Evolutionary conservation across 2,113 vertebrate genomes (phyloP).

Genomic region (Emydura subglobosa): DNA sequence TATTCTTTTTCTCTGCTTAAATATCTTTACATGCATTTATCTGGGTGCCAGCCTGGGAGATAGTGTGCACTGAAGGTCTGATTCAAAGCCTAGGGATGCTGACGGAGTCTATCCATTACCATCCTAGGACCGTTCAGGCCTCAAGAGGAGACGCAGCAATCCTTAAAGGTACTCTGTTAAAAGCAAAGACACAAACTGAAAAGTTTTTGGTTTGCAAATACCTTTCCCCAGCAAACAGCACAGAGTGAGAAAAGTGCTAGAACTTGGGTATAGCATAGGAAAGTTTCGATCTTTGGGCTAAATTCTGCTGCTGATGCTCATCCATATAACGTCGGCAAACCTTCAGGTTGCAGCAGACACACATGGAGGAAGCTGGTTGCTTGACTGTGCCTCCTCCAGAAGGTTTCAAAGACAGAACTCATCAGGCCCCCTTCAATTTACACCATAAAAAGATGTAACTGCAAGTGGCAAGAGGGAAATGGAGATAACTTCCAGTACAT

Average conservation of each 20-base stretch:
- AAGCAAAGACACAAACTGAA: not conserved
- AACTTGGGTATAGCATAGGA: not conserved
- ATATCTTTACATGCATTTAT: not conserved
- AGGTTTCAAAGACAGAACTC: not conserved
- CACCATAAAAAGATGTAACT: not conserved
- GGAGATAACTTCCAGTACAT: not conserved
- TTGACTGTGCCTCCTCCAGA: not conserved
- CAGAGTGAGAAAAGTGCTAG: not conserved
- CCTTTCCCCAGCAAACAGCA: slow-evolving; percentile 11
- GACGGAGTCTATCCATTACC: not conserved
- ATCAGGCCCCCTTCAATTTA: not conserved
- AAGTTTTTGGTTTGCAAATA: slow-evolving; percentile 20
- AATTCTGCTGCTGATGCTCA: not conserved
- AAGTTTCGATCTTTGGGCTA: not conserved
- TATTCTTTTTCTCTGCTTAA: not conserved
- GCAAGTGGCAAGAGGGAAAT: not conserved
- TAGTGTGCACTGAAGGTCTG: slow-evolving; percentile 38
- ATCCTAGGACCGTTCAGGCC: slow-evolving; percentile 18
- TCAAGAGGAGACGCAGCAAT: not conserved
- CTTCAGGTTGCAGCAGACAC: not conserved
- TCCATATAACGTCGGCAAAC: not conserved
- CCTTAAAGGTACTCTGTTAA: not conserved
- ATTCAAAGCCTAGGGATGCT: slow-evolving; percentile 17
- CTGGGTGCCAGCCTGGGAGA: slow-evolving; percentile 43
- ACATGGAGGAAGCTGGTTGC: not conserved